Evolutionary conservation across 2,113 vertebrate genomes (phyloP), one percentile per base, ranked within the genome.

Genomic region (Crotalus horridus): DNA sequence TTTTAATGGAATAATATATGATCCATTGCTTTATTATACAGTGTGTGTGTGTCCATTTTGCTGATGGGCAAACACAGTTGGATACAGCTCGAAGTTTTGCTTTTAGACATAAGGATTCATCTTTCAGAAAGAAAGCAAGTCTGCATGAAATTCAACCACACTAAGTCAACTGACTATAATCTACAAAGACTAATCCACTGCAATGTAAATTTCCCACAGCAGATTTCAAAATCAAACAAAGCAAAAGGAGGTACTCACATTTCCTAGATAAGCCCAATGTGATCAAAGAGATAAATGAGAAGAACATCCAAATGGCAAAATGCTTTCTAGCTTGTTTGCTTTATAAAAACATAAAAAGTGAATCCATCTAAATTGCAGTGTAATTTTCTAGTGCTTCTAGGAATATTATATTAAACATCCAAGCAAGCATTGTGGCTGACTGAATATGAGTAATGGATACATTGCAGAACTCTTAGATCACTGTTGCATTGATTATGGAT

Each of bases 401-500:
- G n/a, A 48, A 87, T 43, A 33, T 53, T 39, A 87, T 86, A 29
- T 74, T 33, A 53, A 69, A 86, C 15, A 86, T 86, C 56, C 74
- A 51, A 21, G 8, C 89, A 89, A 61, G 55, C 85, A 94, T 8
- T 92, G 91, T 89, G 11, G 43, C 3, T 29, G 54, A 9, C 29
- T 15, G 13, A 93, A 90, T 3, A 0, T 26, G 15, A 91, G 9
- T 93, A 89, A 20, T 48, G 12, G 17, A 24, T 90, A 85, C 51
- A 88, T 0, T 0, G 0, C 48, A 74, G 64, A 88, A 0, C 0
- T 12, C 1, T 0, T 61, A 85, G 17, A 3, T 17, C 51, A 90
- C 0, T 74, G 4, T 1, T 10, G 12, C 21, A 58, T 29, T 10
- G 48, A 2, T 26, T 88, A 69, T 0, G 0, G 20, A 87, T 26